These are phyloP conservation scores for Cyclina sinensis DNA, from an alignment of 1,140 invertebrate genomes.

Conservation along the genomic window DNA sequence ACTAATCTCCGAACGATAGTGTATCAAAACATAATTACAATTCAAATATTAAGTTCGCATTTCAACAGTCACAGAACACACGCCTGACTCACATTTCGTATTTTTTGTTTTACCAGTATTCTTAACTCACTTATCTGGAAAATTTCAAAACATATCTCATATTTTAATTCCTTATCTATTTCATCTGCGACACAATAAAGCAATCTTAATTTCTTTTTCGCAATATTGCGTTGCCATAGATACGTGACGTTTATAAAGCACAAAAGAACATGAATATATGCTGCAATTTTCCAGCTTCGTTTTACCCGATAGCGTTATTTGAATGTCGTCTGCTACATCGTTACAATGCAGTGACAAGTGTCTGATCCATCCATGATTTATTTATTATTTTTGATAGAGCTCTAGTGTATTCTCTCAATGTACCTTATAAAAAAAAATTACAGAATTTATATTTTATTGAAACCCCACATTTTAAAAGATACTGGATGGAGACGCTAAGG, in stretches of 20 bases:
- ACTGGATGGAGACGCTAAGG: too few species aligned
- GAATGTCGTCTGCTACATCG: constrained; percentile 63
- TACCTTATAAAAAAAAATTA: too few species aligned
- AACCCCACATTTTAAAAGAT: too few species aligned
- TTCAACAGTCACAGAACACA: not conserved
- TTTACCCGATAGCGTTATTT: constrained; percentile 52
- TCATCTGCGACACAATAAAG: constrained; percentile 37
- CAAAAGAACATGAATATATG: constrained; percentile 67
- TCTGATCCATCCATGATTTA: constrained; percentile 54
- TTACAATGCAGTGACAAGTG: constrained; percentile 47
- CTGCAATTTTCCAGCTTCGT: constrained; percentile 61
- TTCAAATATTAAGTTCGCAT: too few species aligned
- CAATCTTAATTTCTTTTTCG: constrained; percentile 37
- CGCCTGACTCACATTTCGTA: not conserved
- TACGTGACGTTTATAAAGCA: constrained; percentile 68
- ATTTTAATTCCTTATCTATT: constrained; percentile 32
- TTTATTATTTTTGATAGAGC: not conserved
- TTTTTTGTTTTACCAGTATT: not conserved
- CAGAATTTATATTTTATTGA: too few species aligned
- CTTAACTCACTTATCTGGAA: not conserved
- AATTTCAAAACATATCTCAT: not conserved
- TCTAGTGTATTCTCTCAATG: too few species aligned
- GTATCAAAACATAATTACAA: not conserved
- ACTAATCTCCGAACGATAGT: not conserved
- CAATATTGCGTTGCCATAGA: constrained; percentile 64